Evolutionary conservation across 2,113 vertebrate genomes (phyloP).

Genomic region (Verasper variegatus): DNA sequence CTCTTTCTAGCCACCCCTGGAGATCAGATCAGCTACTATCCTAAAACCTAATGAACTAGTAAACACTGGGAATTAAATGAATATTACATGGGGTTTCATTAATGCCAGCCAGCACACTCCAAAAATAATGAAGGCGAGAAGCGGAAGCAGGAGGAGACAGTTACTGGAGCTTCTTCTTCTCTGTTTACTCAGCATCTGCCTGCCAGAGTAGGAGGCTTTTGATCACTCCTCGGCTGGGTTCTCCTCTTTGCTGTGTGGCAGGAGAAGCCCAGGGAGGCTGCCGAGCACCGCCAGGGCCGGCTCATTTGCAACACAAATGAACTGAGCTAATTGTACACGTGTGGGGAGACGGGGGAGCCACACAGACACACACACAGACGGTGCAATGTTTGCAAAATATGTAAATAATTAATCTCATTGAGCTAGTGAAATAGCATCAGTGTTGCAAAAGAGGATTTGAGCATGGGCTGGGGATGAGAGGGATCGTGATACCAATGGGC

Average conservation of each 20-base stretch:
- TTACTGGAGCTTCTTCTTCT: constrained; percentile 48
- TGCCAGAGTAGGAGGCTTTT: constrained; percentile 61
- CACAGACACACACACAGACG: constrained; percentile 48
- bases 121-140: constrained; percentile 66
- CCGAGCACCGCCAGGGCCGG: constrained; percentile 40
- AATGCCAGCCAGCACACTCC: constrained; percentile 68
- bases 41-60: constrained; percentile 76
- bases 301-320: constrained; percentile 75
- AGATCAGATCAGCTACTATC: constrained; percentile 75
- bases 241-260: constrained; percentile 54
- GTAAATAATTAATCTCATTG: constrained; percentile 78
- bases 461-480: constrained; percentile 51
- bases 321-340: constrained; percentile 73
- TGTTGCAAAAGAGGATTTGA: constrained; percentile 67
- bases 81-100: constrained; percentile 76
- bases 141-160: constrained; percentile 43
- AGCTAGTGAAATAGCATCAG: constrained; percentile 72
- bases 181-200: constrained; percentile 67
- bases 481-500: constrained; percentile 57
- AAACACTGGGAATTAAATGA: constrained; percentile 75
- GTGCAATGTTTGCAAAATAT: constrained; percentile 74
- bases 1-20: constrained; percentile 54
- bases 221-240: constrained; percentile 66
- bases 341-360: constrained; percentile 39
- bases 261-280: constrained; percentile 60